A percentile compares a stretch with the other conserved stretches of the same genome.
Conservation (phyloP, 1,140 invertebrate genomes). For the Muscidifurax raptorellus region DNA sequence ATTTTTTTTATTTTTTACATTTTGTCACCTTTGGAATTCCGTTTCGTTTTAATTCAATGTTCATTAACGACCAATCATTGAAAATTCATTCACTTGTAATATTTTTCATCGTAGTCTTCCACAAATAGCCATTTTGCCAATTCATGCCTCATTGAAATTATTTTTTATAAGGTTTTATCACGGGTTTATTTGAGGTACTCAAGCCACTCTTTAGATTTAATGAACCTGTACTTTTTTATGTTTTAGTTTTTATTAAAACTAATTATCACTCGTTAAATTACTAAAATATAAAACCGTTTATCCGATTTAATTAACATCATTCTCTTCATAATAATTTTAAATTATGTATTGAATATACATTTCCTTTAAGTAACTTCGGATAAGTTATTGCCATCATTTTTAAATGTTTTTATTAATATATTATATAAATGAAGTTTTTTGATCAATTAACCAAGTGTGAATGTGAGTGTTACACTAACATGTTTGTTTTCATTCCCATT, state of each 20-base stretch:
- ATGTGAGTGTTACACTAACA: slow-evolving; percentile 18
- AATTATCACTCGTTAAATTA: background rate
- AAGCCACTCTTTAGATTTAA: slow-evolving; percentile 55
- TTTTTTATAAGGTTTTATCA: slow-evolving; percentile 44
- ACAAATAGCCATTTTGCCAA: slow-evolving; percentile 31
- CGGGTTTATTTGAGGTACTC: slow-evolving; percentile 48
- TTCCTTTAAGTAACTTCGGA: too few relatives aligned
- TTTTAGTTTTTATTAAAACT: background rate
- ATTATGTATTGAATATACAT: too few relatives aligned
- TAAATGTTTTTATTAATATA: background rate
- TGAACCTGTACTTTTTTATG: background rate
- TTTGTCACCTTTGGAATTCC: slow-evolving; percentile 46
- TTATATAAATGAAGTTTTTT: background rate
- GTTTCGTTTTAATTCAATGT: slow-evolving; percentile 44
- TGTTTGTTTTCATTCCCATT: background rate
- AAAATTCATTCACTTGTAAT: slow-evolving; percentile 51
- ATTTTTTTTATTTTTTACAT: slow-evolving; percentile 47
- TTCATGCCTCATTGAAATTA: slow-evolving; percentile 40
- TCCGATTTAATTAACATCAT: too few relatives aligned
- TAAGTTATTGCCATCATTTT: background rate
- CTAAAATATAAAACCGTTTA: background rate
- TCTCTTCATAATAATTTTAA: too few relatives aligned
- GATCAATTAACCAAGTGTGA: background rate
- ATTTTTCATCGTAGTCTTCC: slow-evolving; percentile 41
- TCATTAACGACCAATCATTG: slow-evolving; percentile 43